A percentile compares a stretch with the other conserved stretches of the same genome.
Conservation (phyloP, 1,140 invertebrate species). For the Leptinotarsa undecemlineata region DNA sequence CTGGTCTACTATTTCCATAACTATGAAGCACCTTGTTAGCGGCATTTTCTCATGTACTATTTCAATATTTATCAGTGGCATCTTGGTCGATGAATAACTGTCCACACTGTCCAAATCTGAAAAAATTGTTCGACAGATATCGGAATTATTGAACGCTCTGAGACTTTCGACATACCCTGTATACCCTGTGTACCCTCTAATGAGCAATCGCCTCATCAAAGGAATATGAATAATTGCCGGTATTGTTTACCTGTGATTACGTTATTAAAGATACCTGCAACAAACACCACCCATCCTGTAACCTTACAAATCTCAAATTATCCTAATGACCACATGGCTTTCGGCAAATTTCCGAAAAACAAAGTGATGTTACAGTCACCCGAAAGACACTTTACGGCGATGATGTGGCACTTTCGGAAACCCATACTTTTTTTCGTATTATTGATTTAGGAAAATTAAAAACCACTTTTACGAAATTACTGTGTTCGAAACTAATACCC, state of each 20-base stretch:
- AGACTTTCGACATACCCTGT: no score
- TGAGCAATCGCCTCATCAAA: no score
- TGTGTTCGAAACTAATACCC: conserved; percentile 26
- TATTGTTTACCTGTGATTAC: conserved; percentile 1
- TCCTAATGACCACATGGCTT: conserved; percentile 19
- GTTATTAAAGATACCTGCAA: conserved; percentile 25
- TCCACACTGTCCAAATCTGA: no score
- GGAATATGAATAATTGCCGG: not conserved
- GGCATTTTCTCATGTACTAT: no score
- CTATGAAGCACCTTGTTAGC: no score
- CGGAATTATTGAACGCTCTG: no score
- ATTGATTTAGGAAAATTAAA: conserved; percentile 34
- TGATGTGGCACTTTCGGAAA: conserved; percentile 39
- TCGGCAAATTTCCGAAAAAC: conserved; percentile 26
- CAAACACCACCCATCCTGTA: conserved; percentile 12
- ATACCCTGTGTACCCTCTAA: no score
- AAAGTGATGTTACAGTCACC: conserved; percentile 12
- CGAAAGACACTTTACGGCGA: conserved; percentile 29
- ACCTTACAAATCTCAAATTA: conserved; percentile 21
- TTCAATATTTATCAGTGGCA: no score
- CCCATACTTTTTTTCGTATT: conserved; percentile 32
- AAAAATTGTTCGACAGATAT: no score
- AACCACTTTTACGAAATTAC: conserved; percentile 31
- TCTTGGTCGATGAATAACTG: no score
- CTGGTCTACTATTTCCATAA: no score